These are phyloP conservation scores for Anoplophora glabripennis DNA, from an alignment of 1,140 invertebrate species.

Conservation along the genomic window DNA sequence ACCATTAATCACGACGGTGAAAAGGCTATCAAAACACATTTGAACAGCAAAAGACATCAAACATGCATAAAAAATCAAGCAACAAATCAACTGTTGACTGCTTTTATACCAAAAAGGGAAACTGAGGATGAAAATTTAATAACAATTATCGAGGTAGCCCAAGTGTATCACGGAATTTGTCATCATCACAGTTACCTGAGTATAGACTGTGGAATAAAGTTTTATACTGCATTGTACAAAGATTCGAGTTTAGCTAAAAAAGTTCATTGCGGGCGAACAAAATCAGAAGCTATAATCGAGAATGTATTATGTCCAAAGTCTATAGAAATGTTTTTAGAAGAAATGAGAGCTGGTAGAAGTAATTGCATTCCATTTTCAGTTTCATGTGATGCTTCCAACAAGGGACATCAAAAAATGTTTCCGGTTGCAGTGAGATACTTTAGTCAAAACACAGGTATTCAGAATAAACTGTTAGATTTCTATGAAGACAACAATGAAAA, in stretches of 20 bases:
- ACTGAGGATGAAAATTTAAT: too few species aligned
- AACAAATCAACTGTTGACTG: too few species aligned
- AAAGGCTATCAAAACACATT: too few species aligned
- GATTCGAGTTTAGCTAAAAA: background rate
- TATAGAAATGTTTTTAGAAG: background rate
- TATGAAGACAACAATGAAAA: slow-evolving; percentile 3
- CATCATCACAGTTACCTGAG: too few species aligned
- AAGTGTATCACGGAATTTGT: too few species aligned
- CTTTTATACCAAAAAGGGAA: too few species aligned
- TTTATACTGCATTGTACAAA: background rate
- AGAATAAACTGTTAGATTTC: slow-evolving; percentile 1
- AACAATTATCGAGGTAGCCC: too few species aligned
- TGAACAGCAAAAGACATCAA: too few species aligned
- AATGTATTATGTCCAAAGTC: slow-evolving; percentile 1
- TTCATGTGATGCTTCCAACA: slow-evolving; percentile 6
- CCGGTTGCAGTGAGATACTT: slow-evolving; percentile 2
- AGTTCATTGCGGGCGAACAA: slow-evolving; percentile 10
- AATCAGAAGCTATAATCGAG: background rate
- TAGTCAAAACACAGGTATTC: background rate
- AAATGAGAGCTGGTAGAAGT: too few species aligned
- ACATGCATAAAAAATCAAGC: too few species aligned
- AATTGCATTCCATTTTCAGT: slow-evolving; percentile 8
- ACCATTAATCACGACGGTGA: too few species aligned
- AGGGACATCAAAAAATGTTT: slow-evolving; percentile 1
- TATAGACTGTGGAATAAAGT: slow-evolving; percentile 4